phyloP scores from a whole-genome alignment of 2,797 vertebrate genomes.

The Mallotus villosus region DNA sequence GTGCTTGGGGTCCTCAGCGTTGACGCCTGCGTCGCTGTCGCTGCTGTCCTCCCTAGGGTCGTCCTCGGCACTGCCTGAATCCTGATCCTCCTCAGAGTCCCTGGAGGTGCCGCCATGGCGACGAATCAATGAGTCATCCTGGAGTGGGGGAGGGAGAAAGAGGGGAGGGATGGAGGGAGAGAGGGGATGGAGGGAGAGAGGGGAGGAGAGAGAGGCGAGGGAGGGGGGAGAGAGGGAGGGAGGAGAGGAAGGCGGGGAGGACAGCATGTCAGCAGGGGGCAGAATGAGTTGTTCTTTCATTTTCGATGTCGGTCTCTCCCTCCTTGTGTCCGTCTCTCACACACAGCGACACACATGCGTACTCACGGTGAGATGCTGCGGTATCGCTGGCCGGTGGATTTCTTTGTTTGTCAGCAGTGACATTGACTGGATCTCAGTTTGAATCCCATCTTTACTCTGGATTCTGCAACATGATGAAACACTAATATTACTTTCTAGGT shows the following conservation, averaged over 20 bases:
- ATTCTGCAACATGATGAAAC: slow-evolving; percentile 45
- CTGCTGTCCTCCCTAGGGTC: slow-evolving; percentile 56
- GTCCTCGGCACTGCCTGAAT: slow-evolving; percentile 53
- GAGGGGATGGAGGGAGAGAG: no score
- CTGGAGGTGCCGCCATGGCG: slow-evolving; percentile 12
- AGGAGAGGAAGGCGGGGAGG: no score
- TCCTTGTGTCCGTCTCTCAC: not conserved
- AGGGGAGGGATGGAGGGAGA: not conserved
- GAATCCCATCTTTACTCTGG: slow-evolving; percentile 31
- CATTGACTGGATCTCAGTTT: slow-evolving; percentile 57
- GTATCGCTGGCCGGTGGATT: slow-evolving; percentile 52
- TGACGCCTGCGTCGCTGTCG: slow-evolving; percentile 59
- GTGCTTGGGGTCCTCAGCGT: slow-evolving; percentile 46
- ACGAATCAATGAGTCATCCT: slow-evolving; percentile 37
- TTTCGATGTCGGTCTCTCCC: not conserved
- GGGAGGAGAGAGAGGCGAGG: no score
- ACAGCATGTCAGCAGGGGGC: not conserved
- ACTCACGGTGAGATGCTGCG: slow-evolving; percentile 48
- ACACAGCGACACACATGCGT: slow-evolving; percentile 33
- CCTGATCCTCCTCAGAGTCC: slow-evolving; percentile 54
- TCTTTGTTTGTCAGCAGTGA: slow-evolving; percentile 54
- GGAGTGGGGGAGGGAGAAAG: slow-evolving; percentile 8
- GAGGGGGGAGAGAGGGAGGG: no score
- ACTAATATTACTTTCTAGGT: not conserved
- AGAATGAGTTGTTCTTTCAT: not conserved